Base-by-base conservation (phyloP, 2,113 vertebrate species). In the Sakesphorus luctuosus region DNA sequence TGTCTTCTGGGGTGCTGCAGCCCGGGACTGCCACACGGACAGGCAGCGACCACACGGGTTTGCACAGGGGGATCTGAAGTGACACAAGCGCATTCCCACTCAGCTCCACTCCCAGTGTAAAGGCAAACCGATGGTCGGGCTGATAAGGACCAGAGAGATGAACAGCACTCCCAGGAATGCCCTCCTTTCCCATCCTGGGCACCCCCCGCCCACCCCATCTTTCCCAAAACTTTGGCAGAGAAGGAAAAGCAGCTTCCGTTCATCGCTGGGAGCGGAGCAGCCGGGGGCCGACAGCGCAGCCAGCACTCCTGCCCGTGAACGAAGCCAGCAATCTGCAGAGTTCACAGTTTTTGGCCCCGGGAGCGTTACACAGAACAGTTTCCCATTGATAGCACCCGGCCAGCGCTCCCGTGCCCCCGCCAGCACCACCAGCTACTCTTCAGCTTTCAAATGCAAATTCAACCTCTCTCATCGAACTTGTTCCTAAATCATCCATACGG, bases 381-480 rank as follows among this genome's bases (percentile, higher is more conserved):
- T 91, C 89, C 94, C 87, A 90, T 93, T 97, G 95, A 94, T 0
- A 93, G 87, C 68, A 7, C 35, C 82, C 78, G 3, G 91, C 61
- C 86, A n/a, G 65, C 0, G 66, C 81, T 93, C 89, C 66, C 18
- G 6, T 44, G 35, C 76, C 40, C 56, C 56, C 7, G 6, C 66
- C 76, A 16, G 52, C 47, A 87, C 75, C 23, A 4, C 82, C 84
- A 46, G 85, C 94, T 83, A 53, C 74, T 79, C 66, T 6, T 1
- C 73, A 50, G 84, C 47, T 96, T 96, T 94, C 95, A 96, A 87
- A 97, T 95, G 94, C 93, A 96, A 96, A 97, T 96, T 10, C 29
- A 4, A 61, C 58, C 52, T 88, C 53, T 19, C 33, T 17, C 59
- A n/a, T 2, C 3, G 53, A 31, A 35, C 36, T 63, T 38, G 49